Conservation (phyloP, 2,113 vertebrate species). For the Scomber colias region DNA sequence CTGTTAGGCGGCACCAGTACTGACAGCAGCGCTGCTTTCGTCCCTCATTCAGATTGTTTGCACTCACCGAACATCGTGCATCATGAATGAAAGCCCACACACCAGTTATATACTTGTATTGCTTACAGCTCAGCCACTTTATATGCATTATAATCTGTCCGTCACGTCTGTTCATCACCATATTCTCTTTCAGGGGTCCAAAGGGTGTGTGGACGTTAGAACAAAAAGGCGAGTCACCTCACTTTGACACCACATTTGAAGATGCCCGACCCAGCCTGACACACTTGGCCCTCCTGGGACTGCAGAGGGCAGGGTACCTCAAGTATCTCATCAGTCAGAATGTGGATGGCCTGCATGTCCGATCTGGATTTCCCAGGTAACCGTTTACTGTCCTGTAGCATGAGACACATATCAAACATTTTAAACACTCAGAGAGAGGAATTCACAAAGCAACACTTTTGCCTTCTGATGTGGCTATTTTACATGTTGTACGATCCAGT, state of each 20-base stretch:
- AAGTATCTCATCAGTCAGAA: constrained; percentile 98
- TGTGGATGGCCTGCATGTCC: constrained; percentile 94
- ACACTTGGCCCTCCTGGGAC: constrained; percentile 93
- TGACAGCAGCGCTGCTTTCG: too few species aligned
- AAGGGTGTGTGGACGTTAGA: constrained; percentile 98
- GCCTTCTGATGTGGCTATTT: too few species aligned
- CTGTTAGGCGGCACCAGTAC: too few species aligned
- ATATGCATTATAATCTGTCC: not conserved
- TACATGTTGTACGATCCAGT: too few species aligned
- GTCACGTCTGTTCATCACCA: not conserved
- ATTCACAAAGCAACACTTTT: too few species aligned
- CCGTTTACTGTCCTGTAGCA: not conserved
- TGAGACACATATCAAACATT: not conserved
- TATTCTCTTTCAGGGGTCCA: constrained; percentile 88
- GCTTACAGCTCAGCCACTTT: not conserved
- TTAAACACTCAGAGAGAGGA: not conserved
- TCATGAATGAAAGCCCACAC: not conserved
- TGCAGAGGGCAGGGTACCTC: constrained; percentile 91
- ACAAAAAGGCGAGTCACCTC: constrained; percentile 91
- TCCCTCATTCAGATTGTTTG: not conserved
- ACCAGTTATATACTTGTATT: not conserved
- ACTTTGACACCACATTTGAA: constrained; percentile 97
- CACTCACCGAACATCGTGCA: not conserved
- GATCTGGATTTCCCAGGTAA: constrained; percentile 96
- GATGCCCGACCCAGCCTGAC: constrained; percentile 91